Base-by-base conservation (phyloP, 1,140 invertebrate species). In the Hycleus cichorii region DNA sequence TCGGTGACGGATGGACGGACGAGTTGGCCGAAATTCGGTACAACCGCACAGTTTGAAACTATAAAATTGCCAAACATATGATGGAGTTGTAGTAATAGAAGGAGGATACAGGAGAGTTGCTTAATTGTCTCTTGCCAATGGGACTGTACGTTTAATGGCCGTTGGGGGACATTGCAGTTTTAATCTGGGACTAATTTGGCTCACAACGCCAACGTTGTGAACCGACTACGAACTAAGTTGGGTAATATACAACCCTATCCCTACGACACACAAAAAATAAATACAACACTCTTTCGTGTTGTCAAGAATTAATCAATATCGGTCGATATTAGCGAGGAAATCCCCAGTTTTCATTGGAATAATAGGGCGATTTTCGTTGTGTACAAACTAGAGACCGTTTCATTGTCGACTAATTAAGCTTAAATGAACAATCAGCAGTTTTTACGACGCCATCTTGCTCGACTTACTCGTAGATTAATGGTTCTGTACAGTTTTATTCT, bases 401-500 rank as follows among this genome's bases (percentile, higher is more conserved):
- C 65, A 67, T 49, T 62, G 67, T 60, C 62, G 64, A 60, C 67
- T 69, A 69, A 67, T 69, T 69, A 67, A 69, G 66, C 58, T 66
- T 69, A 69, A 69, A 69, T 69, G 67, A 69, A 69, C 67, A 69
- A 69, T 69, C 67, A 69, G 65, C 67, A 67, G 62, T 69, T 68
- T 69, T 69, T 67, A 69, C 65, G 65, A 65, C 63, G 65, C 65
- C 65, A 66, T 68, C 58, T 67, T 67, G 66, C 58, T 62, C 57
- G 62, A 67, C 57, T 67, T 67, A 67, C 64, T 67, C 65, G 62
- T 58, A 65, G 61, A 67, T 67, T 65, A 67, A 67, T 65, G 64
- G 54, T 47, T 65, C 55, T 32, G 7, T 32, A 5, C 32, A 32
- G 32, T 32, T 32, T 32, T 32, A 32, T 32, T 32, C 32, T 4